These are phyloP conservation scores for Clivina fossor DNA, from an alignment of 2,888 invertebrate genomes.

Conservation along the genomic window DNA sequence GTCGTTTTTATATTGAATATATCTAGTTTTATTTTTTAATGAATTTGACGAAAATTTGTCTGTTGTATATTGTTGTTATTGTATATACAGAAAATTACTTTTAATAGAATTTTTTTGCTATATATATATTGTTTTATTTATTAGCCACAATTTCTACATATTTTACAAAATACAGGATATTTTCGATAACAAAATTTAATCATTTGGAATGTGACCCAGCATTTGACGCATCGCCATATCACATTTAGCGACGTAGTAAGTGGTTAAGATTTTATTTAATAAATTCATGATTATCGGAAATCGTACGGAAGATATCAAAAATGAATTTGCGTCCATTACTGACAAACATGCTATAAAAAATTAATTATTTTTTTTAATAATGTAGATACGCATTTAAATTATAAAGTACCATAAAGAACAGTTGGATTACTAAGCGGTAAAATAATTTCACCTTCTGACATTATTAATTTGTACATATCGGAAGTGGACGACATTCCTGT, in stretches of 20 bases:
- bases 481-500: constrained; percentile 24
- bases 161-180: not conserved
- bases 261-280: constrained; percentile 28
- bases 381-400: not conserved
- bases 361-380: not conserved
- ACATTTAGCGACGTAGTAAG: constrained; percentile 29
- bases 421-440: constrained; percentile 22
- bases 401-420: constrained; percentile 25
- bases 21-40: constrained; percentile 42
- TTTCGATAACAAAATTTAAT: constrained; percentile 16
- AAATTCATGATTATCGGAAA: constrained; percentile 28
- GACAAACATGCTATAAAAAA: constrained; percentile 30
- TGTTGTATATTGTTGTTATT: constrained; percentile 46
- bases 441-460: constrained; percentile 24
- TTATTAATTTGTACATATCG: constrained; percentile 28
- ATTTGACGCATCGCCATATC: constrained; percentile 31
- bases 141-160: no score
- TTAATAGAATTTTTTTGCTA: constrained; percentile 24
- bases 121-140: constrained; percentile 14
- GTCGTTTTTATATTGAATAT: constrained; percentile 31
- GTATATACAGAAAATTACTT: constrained; percentile 41
- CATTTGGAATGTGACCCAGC: constrained; percentile 24
- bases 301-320: constrained; percentile 25
- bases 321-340: constrained; percentile 31
- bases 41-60: constrained; percentile 11